Base-by-base conservation (phyloP, 2,113 vertebrate genomes). In the Macrotis lagotis region DNA sequence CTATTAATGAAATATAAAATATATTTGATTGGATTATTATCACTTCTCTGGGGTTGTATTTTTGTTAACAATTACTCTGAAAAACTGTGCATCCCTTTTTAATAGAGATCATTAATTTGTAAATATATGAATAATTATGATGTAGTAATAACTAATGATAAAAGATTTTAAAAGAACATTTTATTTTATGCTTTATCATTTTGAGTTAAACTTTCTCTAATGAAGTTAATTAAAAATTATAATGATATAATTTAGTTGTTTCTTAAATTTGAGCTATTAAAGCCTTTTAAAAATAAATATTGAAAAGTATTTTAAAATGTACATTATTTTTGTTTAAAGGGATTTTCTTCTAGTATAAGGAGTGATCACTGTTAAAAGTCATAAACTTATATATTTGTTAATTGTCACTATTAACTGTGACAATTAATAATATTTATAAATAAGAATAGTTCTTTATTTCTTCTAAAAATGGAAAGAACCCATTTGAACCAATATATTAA, bases 321-420 rank as follows among this genome's bases (percentile, higher is more conserved):
- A 95, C 89, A 24, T 25, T 94, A 90, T 51, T 92, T 91, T 90
- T 66, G 51, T 55, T 89, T 95, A 44, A 93, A 95, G 50, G 24
- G 31, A 1, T 93, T 93, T 96, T 91, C 25, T 94, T 94, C 94
- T 48, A 91, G 83, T 90, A 90, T 26, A 91, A 91, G 37, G n/a
- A 96, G 90, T 90, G 92, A 91, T 91, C 94, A n/a, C 88, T 95
- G 48, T 28, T 95, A 94, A 83, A 94, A 92, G 22, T 94, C 22
- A 94, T 83, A 49, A 8, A 91, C 31, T 92, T 90, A 44, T 91
- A 94, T 90, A 19, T 48, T 3, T 90, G 28, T 90, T 48, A 89
- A 89, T 31, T 90, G 48, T 48, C 1, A 90, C 28, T 49, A 66
- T 59, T 59, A 59, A 59, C 37, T 66, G 14, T 66, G 31, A 66